Base-by-base conservation (phyloP, 1,140 invertebrate genomes). In the Grapholita molesta region DNA sequence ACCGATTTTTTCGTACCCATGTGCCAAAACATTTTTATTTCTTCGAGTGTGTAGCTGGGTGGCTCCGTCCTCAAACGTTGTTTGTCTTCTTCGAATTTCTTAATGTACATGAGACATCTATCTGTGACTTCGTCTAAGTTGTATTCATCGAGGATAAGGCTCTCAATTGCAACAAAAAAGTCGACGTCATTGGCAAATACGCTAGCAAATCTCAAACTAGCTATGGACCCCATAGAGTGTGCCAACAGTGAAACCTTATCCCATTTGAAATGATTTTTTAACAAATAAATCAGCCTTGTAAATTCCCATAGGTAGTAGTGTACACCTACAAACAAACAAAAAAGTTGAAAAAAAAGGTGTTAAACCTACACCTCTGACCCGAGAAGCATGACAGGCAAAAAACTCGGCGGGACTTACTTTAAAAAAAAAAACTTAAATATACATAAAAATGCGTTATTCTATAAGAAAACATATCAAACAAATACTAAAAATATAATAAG, bases 211-310 rank as follows among this genome's bases (percentile, higher is more conserved):
- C 93, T 85, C 73, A 94, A 94, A 3, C 82, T 84, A 9, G 93
- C 89, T 23, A 94, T 93, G 4, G 93, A 93, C 53, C 95, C 95
- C 92, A 95, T 93, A 0, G 95, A 96, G 77, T 96, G 95, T 1
- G 92, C 93, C 52, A 96, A 74, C 15, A 96, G 79, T n/a, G 94
- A 94, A 2, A 96, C 85, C 84, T 95, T 94, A 11, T 94, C 88
- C 95, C 96, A 96, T 69, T 93, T 93, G 75, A 95, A 94, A 73
- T 95, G 90, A 33, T 95, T 91, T 69, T 93, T 92, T 21, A 96
- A 81, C 42, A 92, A 87, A 12, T 93, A 83, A 0, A 96, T 83
- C 25, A 94, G 55, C 5, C 94, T 76, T 0, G 94, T 81, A 70
- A 92, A 90, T 68, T 94, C 93, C 68, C 94, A 91, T 8, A 88